These are phyloP conservation scores for Eulemur albifrons DNA, from an alignment of 2,797 vertebrate genomes.

Conservation along the genomic window DNA sequence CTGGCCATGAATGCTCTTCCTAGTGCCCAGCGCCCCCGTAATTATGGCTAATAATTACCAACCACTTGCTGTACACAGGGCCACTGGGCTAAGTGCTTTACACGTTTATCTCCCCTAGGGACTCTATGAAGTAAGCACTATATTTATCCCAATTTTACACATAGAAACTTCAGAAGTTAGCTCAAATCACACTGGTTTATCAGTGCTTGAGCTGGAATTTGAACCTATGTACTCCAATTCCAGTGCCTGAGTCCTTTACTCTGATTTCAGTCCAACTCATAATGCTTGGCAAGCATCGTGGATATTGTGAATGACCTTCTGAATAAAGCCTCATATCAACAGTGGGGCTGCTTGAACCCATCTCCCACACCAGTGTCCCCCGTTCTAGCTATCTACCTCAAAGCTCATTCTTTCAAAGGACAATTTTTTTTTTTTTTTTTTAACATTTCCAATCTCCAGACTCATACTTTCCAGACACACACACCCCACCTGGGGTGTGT, in stretches of 20 bases:
- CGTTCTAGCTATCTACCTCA: neutral
- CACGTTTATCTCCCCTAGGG: neutral
- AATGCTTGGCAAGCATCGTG: neutral
- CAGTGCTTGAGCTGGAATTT: neutral
- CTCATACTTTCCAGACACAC: neutral
- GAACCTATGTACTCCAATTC: neutral
- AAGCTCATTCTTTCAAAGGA: neutral
- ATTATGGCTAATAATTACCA: neutral
- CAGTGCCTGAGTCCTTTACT: neutral
- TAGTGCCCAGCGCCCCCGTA: neutral
- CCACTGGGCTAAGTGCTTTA: neutral
- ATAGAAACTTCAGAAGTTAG: neutral
- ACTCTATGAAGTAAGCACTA: neutral
- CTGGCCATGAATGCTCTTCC: neutral
- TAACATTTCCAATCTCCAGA: neutral
- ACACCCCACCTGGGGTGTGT: neutral
- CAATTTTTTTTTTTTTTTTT: neutral
- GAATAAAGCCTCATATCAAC: neutral
- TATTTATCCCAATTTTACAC: neutral
- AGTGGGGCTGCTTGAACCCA: neutral
- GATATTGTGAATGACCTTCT: neutral
- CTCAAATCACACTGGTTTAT: neutral
- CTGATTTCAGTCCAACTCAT: neutral
- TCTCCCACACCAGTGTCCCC: neutral
- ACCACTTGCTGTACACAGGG: neutral